Evolutionary conservation across 2,113 vertebrate species (phyloP).

Genomic region (Puffinus mauretanicus): DNA sequence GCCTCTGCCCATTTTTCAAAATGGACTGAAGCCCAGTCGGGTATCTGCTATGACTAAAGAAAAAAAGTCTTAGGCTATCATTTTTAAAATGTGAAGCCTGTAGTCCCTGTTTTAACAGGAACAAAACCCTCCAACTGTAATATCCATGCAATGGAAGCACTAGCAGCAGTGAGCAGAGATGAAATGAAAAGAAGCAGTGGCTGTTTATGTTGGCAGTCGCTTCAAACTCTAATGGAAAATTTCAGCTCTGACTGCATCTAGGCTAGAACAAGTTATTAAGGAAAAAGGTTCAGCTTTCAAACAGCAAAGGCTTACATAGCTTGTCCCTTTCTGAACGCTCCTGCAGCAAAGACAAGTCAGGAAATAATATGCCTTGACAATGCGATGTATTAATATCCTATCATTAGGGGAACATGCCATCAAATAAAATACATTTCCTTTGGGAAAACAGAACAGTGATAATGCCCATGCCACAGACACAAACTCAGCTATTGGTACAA

Average conservation of each 20-base stretch:
- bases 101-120: background rate
- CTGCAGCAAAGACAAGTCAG: background rate
- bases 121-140: background rate
- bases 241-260: constrained; percentile 51
- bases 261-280: constrained; percentile 48
- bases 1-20: background rate
- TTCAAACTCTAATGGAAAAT: constrained; percentile 68
- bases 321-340: background rate
- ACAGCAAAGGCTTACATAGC: constrained; percentile 34
- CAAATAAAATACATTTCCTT: constrained; percentile 11
- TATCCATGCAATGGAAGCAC: background rate
- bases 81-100: background rate
- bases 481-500: background rate
- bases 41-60: background rate
- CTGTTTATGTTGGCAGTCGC: constrained; percentile 62
- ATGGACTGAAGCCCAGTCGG: background rate
- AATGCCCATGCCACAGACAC: background rate
- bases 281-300: constrained; percentile 47
- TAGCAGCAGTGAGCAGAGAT: constrained; percentile 9
- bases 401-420: background rate
- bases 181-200: constrained; percentile 50
- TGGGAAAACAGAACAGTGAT: background rate
- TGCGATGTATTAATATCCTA: background rate
- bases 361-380: constrained; percentile 1
- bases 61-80: background rate